Evolutionary conservation across 1,140 invertebrate species (phyloP).

Genomic region (Stenopsyche tienmushanensis): DNA sequence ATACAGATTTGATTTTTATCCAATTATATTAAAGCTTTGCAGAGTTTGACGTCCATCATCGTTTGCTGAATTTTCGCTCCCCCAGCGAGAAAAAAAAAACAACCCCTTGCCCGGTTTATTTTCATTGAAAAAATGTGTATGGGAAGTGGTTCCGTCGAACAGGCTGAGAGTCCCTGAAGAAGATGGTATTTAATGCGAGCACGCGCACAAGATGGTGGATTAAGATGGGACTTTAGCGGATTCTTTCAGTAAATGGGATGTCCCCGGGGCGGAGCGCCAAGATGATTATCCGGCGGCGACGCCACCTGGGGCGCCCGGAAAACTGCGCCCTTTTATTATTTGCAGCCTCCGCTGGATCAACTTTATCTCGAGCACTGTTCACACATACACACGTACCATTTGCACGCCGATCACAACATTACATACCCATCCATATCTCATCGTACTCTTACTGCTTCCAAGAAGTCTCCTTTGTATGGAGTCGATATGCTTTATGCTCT

Average conservation of each 20-base stretch:
- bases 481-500: no score
- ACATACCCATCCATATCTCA: no score
- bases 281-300: conserved; percentile 39
- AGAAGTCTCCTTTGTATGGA: no score
- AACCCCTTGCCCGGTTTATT: no score
- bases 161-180: neutral
- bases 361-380: conserved; percentile 1
- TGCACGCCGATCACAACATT: neutral
- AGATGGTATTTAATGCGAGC: conserved; percentile 39
- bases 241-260: conserved; percentile 42
- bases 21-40: no score
- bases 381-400: conserved; percentile 3
- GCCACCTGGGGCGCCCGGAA: conserved; percentile 39
- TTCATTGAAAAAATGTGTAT: no score
- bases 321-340: conserved; percentile 39
- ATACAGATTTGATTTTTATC: no score
- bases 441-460: no score
- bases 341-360: conserved; percentile 1
- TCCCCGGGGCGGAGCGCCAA: conserved; percentile 39
- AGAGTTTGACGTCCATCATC: no score
- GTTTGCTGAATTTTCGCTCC: no score
- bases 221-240: conserved; percentile 42
- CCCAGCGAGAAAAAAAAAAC: no score
- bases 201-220: conserved; percentile 40
- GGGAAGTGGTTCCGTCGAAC: no score